Evolutionary conservation across 2,113 vertebrate species (phyloP).

Genomic region (Pavo muticus): DNA sequence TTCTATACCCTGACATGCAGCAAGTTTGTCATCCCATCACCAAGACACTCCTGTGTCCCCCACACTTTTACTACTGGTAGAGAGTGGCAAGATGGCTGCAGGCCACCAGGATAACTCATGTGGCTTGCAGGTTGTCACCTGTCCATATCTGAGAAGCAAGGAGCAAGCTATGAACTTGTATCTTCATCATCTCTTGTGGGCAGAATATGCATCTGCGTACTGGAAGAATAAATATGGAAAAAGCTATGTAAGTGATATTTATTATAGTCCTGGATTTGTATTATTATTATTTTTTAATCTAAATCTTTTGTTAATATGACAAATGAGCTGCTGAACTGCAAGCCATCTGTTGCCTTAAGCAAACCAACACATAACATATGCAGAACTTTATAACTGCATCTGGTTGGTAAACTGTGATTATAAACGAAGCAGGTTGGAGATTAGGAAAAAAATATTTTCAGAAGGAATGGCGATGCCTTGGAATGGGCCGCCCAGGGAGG

Average conservation of each 20-base stretch:
- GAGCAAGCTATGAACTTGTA: neutral
- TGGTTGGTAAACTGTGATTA: neutral
- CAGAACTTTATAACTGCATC: neutral
- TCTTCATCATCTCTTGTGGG: neutral
- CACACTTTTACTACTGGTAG: neutral
- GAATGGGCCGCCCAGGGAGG: too few relatives aligned
- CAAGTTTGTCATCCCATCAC: rapidly evolving
- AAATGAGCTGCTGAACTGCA: neutral
- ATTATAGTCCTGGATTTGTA: neutral
- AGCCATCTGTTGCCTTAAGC: neutral
- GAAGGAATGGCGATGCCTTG: too few relatives aligned
- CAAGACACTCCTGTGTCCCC: neutral
- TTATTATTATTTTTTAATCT: neutral
- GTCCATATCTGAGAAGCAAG: neutral
- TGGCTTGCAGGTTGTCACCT: neutral
- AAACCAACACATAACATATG: neutral
- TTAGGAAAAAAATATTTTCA: too few relatives aligned
- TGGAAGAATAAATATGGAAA: neutral
- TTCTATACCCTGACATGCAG: neutral
- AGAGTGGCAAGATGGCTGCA: neutral
- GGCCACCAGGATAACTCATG: neutral
- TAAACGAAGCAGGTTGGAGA: neutral
- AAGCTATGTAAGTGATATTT: neutral
- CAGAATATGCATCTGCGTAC: neutral
- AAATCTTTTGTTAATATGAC: neutral